These are phyloP conservation scores for Pituophis catenifer DNA, from an alignment of 2,113 vertebrate species.

Conservation along the genomic window DNA sequence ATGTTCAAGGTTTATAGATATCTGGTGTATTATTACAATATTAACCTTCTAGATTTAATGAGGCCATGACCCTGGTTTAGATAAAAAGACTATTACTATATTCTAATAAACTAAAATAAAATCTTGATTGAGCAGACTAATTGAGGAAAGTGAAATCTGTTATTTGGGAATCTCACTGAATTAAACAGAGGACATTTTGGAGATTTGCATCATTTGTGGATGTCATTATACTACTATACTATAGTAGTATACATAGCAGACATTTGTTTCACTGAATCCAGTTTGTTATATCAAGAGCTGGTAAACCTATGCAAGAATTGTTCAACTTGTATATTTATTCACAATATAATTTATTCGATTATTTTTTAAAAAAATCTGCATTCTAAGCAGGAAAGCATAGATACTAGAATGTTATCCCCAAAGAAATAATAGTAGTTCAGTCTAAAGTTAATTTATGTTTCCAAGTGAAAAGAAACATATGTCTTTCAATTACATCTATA, in stretches of 20 bases:
- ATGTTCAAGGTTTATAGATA: not conserved
- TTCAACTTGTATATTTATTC: not conserved
- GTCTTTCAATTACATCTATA: not conserved
- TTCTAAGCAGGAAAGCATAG: not conserved
- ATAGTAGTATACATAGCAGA: not conserved
- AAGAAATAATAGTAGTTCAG: not conserved
- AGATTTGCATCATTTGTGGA: not conserved
- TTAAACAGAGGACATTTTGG: not conserved
- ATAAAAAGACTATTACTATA: not conserved
- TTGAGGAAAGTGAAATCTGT: not conserved
- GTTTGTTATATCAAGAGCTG: not conserved
- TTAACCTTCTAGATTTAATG: not conserved
- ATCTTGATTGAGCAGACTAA: not conserved
- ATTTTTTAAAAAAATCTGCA: not conserved
- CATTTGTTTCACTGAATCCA: not conserved
- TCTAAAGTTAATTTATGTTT: not conserved
- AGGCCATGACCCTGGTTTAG: not conserved
- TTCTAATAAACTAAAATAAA: not conserved
- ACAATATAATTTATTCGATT: too few species aligned
- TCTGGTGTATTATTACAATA: not conserved
- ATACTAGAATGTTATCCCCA: not conserved
- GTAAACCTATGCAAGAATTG: not conserved
- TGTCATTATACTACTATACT: not conserved
- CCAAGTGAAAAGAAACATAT: rapidly evolving
- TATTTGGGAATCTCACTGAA: not conserved